Evolutionary conservation across 2,113 vertebrate genomes (phyloP).

Genomic region (Acanthochromis polyacanthus): DNA sequence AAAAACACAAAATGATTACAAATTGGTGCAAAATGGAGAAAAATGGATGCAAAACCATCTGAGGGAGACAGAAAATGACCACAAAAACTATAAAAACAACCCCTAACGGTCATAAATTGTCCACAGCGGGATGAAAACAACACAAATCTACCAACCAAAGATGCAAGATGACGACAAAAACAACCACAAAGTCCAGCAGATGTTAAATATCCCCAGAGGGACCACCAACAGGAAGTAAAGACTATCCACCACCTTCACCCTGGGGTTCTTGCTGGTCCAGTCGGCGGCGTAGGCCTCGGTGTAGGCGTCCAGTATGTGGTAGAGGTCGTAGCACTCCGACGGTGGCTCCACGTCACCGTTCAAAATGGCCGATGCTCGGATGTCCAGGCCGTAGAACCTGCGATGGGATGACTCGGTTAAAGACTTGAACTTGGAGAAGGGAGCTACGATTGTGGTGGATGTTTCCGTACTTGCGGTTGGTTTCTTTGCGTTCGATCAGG

Average conservation of each 20-base stretch:
- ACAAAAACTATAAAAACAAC: too few relatives aligned
- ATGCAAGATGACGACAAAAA: neutral
- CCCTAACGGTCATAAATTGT: too few relatives aligned
- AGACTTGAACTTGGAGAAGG: neutral
- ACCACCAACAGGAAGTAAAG: neutral
- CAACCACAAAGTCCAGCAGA: neutral
- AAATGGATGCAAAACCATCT: too few relatives aligned
- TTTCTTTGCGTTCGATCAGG: slow-evolving; percentile 95
- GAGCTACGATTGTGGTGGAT: neutral
- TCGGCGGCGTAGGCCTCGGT: slow-evolving; percentile 89
- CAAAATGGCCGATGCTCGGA: slow-evolving; percentile 93
- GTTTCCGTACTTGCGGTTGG: slow-evolving; percentile 92
- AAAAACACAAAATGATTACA: too few relatives aligned
- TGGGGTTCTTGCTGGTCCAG: slow-evolving; percentile 72
- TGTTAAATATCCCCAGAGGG: neutral
- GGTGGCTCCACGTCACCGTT: slow-evolving; percentile 92
- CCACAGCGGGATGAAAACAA: too few relatives aligned
- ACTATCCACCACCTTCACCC: slow-evolving; percentile 26
- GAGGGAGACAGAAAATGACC: too few relatives aligned
- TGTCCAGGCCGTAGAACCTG: slow-evolving; percentile 93
- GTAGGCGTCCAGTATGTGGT: slow-evolving; percentile 90
- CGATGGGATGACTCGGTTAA: neutral
- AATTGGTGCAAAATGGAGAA: too few relatives aligned
- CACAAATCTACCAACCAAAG: neutral
- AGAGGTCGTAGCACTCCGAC: slow-evolving; percentile 88